Evolutionary conservation across 2,888 invertebrate genomes (phyloP), one percentile per base, ranked within the genome.

Genomic region (Eubasilissa splendida): DNA sequence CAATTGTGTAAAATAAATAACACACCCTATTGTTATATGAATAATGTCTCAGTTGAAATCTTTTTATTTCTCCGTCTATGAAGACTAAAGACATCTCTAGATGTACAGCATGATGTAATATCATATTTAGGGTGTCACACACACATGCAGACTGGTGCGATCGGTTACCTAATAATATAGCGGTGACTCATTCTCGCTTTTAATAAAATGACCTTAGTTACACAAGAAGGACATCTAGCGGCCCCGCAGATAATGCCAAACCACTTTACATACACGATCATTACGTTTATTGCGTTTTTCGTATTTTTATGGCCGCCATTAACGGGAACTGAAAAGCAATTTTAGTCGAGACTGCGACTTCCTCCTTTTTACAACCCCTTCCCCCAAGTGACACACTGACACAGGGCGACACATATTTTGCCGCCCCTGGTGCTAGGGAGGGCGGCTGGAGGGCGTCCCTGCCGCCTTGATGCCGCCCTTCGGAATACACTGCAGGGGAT

Each of bases 341-440:
- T 59, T 60, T 52, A 58, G 52, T 33, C 42, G 54, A 77, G 77
- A 77, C 77, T 77, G 22, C 22, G 65, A 63, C 76, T 76, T 76
- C 76, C 80, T 80, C 66, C 60, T 77, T 74, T 50, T 52, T 50
- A 0, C 76, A 77, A 81, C 83, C 82, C 83, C 71, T 84, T 79
- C 70, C 58, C 52, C 63, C 56, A 12, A 63, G 66, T 83, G 83
- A 83, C 83, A 83, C 81, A 83, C 78, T 83, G 82, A 82, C 81
- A 77, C 75, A 31, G 54, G 80, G 76, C 80, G 75, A 80, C 83
- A 83, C 83, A 83, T 75, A 82, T 82, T 71, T 68, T n/a, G 66
- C 70, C 71, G 42, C 63, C 74, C 74, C 68, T 58, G 66, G 10
- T 14, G 53, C 10, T 52, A 11, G 71, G 56, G 71, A 9, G 33